These are phyloP conservation scores for Eira barbara DNA, from an alignment of 2,113 vertebrate species.

Conservation along the genomic window DNA sequence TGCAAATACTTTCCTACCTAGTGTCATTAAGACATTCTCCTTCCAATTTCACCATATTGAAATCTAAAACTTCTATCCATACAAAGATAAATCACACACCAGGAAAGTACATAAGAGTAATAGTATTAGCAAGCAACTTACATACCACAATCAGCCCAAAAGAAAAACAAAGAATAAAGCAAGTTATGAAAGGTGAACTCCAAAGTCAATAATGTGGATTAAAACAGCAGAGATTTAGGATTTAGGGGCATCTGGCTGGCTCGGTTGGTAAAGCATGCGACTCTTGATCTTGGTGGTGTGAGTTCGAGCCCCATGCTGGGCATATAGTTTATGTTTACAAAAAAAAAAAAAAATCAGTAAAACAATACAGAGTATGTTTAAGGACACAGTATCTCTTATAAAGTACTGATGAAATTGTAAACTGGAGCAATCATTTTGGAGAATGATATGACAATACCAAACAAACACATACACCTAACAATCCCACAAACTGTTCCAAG, in stretches of 20 bases:
- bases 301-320: neutral
- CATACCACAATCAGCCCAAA: neutral
- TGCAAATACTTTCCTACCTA: neutral
- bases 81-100: neutral
- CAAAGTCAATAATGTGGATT: neutral
- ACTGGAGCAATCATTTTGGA: neutral
- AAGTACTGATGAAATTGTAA: neutral
- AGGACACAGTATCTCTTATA: neutral
- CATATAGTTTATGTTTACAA: neutral
- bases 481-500: neutral
- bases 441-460: neutral
- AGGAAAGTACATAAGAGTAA: neutral
- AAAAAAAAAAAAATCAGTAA: neutral
- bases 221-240: neutral
- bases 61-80: neutral
- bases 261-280: neutral
- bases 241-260: neutral
- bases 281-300: neutral
- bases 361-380: neutral
- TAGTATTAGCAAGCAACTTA: neutral
- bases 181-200: neutral
- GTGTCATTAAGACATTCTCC: neutral
- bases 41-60: neutral
- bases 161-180: neutral
- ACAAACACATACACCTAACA: neutral